Conservation (phyloP, 2,888 invertebrate species). For the Drosophila neotestacea region DNA sequence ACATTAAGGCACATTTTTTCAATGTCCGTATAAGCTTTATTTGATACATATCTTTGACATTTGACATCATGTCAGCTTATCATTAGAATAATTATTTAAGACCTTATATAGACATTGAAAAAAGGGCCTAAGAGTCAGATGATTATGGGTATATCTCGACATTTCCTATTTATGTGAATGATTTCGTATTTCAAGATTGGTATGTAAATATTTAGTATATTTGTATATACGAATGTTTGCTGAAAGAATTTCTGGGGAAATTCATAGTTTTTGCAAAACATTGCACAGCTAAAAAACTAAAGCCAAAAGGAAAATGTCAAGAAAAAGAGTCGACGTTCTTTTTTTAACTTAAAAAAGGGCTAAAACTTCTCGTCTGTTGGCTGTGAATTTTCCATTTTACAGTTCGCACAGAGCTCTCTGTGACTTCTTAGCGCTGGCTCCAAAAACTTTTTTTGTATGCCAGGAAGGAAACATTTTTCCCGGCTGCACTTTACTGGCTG, state of each 20-base stretch:
- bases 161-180: background rate
- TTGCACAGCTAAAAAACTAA: background rate
- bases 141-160: no score
- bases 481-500: slow-evolving; percentile 51
- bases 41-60: no score
- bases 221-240: background rate
- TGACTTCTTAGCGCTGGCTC: slow-evolving; percentile 31
- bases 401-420: slow-evolving; percentile 15
- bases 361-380: background rate
- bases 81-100: no score
- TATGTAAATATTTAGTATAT: background rate
- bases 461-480: slow-evolving; percentile 70
- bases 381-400: slow-evolving; percentile 22
- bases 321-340: slow-evolving; percentile 5
- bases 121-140: no score
- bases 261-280: background rate
- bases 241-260: background rate
- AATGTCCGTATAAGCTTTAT: no score
- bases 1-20: no score
- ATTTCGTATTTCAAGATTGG: background rate
- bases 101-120: no score
- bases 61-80: no score
- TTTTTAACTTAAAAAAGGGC: slow-evolving; percentile 4
- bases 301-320: background rate
- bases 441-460: slow-evolving; percentile 33